Conservation (phyloP, 1,140 invertebrate species). For the Melipona quadrifasciata region DNA sequence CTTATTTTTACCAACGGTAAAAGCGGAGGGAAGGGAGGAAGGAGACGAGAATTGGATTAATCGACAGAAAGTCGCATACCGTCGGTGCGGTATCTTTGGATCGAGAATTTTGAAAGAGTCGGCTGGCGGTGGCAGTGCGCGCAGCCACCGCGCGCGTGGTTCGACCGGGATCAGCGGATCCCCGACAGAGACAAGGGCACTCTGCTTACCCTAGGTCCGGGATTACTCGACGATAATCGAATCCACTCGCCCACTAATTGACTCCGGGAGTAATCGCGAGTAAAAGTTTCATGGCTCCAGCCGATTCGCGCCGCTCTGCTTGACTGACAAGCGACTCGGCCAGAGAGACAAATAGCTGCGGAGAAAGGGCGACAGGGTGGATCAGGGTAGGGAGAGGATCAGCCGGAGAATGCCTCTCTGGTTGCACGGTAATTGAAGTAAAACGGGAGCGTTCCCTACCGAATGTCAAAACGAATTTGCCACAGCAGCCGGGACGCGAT, state of each 20-base stretch:
- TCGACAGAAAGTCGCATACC: not conserved
- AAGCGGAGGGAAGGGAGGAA: not conserved
- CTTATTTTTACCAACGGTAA: not conserved
- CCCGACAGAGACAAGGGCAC: conserved; percentile 57
- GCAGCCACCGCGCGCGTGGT: conserved; percentile 52
- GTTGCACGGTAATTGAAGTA: conserved; percentile 29
- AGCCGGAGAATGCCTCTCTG: conserved; percentile 2
- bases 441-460: not conserved
- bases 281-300: conserved; percentile 61
- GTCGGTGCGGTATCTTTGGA: conserved; percentile 28
- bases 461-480: conserved; percentile 1
- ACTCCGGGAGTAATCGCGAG: conserved; percentile 62
- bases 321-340: conserved; percentile 56
- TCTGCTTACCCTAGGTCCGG: conserved; percentile 70
- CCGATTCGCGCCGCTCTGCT: conserved; percentile 47
- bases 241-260: conserved; percentile 62
- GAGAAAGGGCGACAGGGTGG: not conserved
- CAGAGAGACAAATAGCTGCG: not conserved
- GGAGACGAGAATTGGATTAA: conserved; percentile 2
- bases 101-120: no score
- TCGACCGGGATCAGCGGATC: conserved; percentile 73
- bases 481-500: no score
- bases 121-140: conserved; percentile 30
- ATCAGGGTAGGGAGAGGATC: not conserved
- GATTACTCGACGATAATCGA: conserved; percentile 64